Evolutionary conservation across 1,140 invertebrate genomes (phyloP).

Genomic region (Acromyrmex charruanus): DNA sequence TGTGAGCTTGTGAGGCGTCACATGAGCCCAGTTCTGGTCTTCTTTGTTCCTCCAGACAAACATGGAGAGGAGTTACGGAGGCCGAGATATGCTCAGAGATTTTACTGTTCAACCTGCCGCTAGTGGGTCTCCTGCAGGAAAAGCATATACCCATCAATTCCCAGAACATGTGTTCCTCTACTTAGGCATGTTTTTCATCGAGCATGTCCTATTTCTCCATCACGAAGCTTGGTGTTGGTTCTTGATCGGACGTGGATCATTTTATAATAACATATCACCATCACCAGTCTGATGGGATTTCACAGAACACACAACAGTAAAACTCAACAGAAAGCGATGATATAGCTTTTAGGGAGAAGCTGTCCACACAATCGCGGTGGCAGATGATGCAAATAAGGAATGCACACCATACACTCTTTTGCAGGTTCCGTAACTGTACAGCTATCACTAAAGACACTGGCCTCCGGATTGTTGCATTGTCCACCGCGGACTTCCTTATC

Average conservation of each 20-base stretch:
- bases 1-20: conserved; percentile 82
- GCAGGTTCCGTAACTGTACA: conserved; percentile 1
- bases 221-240: background rate
- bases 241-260: conserved; percentile 7
- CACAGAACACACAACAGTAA: conserved; percentile 49
- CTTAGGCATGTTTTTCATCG: conserved; percentile 78
- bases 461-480: conserved; percentile 16
- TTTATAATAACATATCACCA: conserved; percentile 5
- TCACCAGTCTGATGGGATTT: conserved; percentile 48
- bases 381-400: conserved; percentile 57
- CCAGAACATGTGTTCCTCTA: conserved; percentile 82
- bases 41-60: conserved; percentile 87
- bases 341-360: background rate
- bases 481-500: conserved; percentile 1
- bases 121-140: conserved; percentile 86
- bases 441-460: conserved; percentile 20
- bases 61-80: conserved; percentile 87
- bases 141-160: conserved; percentile 88
- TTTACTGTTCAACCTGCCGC: conserved; percentile 85
- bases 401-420: conserved; percentile 46
- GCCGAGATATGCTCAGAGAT: conserved; percentile 86
- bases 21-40: conserved; percentile 86
- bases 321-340: conserved; percentile 7
- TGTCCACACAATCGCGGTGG: background rate
- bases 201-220: conserved; percentile 60